Conservation (phyloP, 2,888 invertebrate genomes). For the Drosophila suboccidentalis region DNA sequence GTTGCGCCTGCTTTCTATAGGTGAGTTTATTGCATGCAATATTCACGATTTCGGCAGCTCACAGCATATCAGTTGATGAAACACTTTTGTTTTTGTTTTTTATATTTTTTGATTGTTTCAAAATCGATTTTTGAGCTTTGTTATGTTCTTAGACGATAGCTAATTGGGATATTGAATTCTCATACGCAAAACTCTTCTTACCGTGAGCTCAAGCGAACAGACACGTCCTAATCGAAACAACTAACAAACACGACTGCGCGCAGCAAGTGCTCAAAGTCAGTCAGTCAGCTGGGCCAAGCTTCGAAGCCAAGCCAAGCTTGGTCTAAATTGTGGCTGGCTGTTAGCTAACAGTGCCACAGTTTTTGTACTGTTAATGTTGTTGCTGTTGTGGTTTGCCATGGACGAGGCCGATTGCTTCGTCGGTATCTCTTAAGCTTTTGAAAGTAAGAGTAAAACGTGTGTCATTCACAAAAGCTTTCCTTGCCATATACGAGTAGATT, state of each 20-base stretch:
- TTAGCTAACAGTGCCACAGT: slow-evolving; percentile 57
- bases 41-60: slow-evolving; percentile 34
- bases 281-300: slow-evolving; percentile 60
- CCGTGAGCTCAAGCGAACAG: slow-evolving; percentile 71
- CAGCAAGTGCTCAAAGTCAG: slow-evolving; percentile 53
- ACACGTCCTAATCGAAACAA: slow-evolving; percentile 73
- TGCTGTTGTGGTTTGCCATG: slow-evolving; percentile 1
- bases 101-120: not conserved
- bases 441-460: slow-evolving; percentile 72
- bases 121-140: slow-evolving; percentile 12
- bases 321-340: slow-evolving; percentile 33
- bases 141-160: slow-evolving; percentile 11
- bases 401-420: slow-evolving; percentile 6
- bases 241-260: slow-evolving; percentile 76
- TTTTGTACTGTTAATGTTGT: slow-evolving; percentile 17
- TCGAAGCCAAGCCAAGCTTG: slow-evolving; percentile 28
- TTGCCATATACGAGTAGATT: not conserved
- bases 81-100: not conserved
- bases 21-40: slow-evolving; percentile 47
- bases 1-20: slow-evolving; percentile 72
- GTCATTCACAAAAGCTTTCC: slow-evolving; percentile 47
- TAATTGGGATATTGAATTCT: slow-evolving; percentile 16
- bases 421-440: slow-evolving; percentile 73
- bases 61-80: not conserved
- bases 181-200: slow-evolving; percentile 51